phyloP scores from a whole-genome alignment of 2,888 invertebrate species.

The Limnephilus marmoratus region DNA sequence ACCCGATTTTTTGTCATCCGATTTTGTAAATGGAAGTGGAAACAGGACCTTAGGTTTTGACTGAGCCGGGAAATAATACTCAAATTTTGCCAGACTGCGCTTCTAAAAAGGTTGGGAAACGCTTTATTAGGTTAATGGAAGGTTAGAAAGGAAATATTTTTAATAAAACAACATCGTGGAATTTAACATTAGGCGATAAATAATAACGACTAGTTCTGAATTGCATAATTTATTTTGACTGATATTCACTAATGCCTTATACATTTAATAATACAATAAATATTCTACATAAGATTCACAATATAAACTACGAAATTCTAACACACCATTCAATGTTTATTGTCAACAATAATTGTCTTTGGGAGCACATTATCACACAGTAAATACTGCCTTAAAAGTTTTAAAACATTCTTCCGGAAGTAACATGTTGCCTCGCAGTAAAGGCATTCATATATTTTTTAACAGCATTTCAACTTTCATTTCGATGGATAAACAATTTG shows the following conservation, averaged over 20 bases:
- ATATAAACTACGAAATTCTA: conserved; percentile 53
- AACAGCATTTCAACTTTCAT: not conserved
- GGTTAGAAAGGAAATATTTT: not conserved
- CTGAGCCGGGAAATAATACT: too few relatives aligned
- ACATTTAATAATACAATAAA: conserved; percentile 55
- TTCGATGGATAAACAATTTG: not conserved
- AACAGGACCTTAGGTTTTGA: too few relatives aligned
- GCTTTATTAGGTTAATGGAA: not conserved
- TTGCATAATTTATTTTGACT: conserved; percentile 49
- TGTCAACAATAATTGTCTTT: conserved; percentile 66
- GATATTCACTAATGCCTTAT: conserved; percentile 47
- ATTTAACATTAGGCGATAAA: not conserved
- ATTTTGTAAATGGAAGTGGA: too few relatives aligned
- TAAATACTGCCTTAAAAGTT: conserved; percentile 34
- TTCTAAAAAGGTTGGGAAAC: too few relatives aligned
- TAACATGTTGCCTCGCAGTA: not conserved
- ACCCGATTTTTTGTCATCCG: too few relatives aligned
- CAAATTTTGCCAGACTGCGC: too few relatives aligned
- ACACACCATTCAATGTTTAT: conserved; percentile 63
- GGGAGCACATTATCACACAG: conserved; percentile 49
- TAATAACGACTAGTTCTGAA: conserved; percentile 17
- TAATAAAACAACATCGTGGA: not conserved
- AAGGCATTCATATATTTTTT: not conserved
- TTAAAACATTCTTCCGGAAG: not conserved
- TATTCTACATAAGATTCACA: conserved; percentile 26